A percentile compares a stretch with the other conserved stretches of the same genome.
These are phyloP conservation scores for Haplochromis burtoni DNA, from an alignment of 2,113 vertebrate species.

Conservation along the genomic window DNA sequence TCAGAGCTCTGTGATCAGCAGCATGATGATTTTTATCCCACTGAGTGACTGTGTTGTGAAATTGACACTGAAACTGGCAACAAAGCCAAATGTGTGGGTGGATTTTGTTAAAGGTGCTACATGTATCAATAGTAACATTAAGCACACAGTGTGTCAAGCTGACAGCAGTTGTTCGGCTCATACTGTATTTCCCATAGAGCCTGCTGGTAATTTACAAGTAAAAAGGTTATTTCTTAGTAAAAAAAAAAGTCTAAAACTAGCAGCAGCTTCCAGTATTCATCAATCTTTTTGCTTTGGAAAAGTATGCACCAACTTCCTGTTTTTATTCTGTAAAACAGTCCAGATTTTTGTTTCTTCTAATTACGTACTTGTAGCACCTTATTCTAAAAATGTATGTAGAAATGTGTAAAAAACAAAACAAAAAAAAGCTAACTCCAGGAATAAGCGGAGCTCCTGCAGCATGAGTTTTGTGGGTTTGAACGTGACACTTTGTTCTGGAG, in stretches of 20 bases:
- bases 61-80: background rate
- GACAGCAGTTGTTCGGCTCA: background rate
- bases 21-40: background rate
- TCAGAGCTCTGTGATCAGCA: background rate
- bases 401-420: background rate
- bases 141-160: background rate
- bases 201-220: background rate
- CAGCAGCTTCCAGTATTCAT: background rate
- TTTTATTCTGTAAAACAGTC: background rate
- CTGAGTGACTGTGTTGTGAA: background rate
- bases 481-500: background rate
- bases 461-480: slow-evolving; percentile 10
- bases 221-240: background rate
- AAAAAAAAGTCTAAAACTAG: background rate
- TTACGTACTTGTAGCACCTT: background rate
- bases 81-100: background rate
- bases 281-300: background rate
- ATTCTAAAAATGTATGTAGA: background rate
- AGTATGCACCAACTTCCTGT: background rate
- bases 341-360: background rate
- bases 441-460: background rate
- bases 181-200: background rate
- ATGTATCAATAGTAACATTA: background rate
- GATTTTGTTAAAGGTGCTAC: background rate
- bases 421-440: background rate